Conservation (phyloP, 2,113 vertebrate species). For the Notothenia coriiceps region DNA sequence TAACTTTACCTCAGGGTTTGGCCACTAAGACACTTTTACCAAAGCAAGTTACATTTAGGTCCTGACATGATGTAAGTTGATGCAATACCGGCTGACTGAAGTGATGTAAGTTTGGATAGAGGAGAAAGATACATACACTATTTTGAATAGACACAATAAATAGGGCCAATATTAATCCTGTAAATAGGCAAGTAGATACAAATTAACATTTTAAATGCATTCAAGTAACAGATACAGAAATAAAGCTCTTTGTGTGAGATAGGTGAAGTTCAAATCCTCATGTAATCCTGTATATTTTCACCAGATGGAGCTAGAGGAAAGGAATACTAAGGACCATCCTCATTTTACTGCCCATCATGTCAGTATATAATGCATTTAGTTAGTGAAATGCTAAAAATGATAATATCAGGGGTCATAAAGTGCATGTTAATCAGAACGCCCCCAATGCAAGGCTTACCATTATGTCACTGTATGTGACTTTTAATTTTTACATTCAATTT, state of each 20-base stretch:
- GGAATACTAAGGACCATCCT: background rate
- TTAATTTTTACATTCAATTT: no score
- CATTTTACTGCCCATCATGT: background rate
- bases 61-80: no score
- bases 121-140: background rate
- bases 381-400: background rate
- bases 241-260: background rate
- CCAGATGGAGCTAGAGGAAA: constrained; percentile 55
- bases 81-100: no score
- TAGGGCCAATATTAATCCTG: background rate
- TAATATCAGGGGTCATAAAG: background rate
- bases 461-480: background rate
- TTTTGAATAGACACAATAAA: background rate
- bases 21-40: background rate
- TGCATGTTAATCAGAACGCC: background rate
- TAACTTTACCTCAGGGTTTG: background rate
- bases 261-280: background rate
- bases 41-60: background rate
- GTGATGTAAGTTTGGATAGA: background rate
- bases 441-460: background rate
- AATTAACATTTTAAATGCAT: background rate
- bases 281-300: constrained; percentile 43
- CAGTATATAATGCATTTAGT: background rate
- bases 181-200: background rate
- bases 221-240: background rate